Base-by-base conservation (phyloP, 2,888 invertebrate genomes). In the Podotricha telesiphe region DNA sequence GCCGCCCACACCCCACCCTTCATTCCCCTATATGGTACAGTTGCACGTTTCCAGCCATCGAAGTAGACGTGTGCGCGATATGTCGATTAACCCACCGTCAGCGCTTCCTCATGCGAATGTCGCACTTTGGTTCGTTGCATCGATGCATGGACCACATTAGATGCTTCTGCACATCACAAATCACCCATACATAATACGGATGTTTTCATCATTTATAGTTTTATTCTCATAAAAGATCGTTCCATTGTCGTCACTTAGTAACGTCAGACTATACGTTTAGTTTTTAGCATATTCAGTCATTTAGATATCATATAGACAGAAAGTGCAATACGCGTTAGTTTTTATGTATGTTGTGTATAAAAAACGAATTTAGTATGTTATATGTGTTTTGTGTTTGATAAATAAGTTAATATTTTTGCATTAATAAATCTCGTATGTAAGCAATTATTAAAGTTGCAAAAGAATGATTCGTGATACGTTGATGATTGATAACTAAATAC, bases 101-200 rank as follows among this genome's bases (percentile, higher is more conserved):
- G 87, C 86, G 87, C 84, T 84, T 82, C 89, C 83, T 78, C 88
- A 88, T 86, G 87, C 87, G 86, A 90, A 86, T 85, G 81, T 86
- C 83, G 86, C 88, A 85, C 82, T 82, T 87, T 86, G 92, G 92
- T 93, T 92, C 92, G 92, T 93, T 89, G 91, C 91, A 87, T 85
- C 82, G 79, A 87, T 88, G 92, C 92, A 93, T 92, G 92, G 82
- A 87, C 92, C 92, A 91, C 89, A 82, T 83, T 93, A 92, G 91
- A 88, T 80, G 92, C 92, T 92, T 92, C 80, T 87, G 91, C 91
- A 91, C 89, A 79, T 75, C 79, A 85, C 84, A 80, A 80, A 85
- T 83, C 85, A 86, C 82, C 10, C 78, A 80, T 77, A 83, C 82
- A 83, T 82, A 68, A 74, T 72, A 71, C 78, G 76, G 77, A 78